These are phyloP conservation scores for Phycodurus eques DNA, from an alignment of 2,113 vertebrate species.

Conservation along the genomic window DNA sequence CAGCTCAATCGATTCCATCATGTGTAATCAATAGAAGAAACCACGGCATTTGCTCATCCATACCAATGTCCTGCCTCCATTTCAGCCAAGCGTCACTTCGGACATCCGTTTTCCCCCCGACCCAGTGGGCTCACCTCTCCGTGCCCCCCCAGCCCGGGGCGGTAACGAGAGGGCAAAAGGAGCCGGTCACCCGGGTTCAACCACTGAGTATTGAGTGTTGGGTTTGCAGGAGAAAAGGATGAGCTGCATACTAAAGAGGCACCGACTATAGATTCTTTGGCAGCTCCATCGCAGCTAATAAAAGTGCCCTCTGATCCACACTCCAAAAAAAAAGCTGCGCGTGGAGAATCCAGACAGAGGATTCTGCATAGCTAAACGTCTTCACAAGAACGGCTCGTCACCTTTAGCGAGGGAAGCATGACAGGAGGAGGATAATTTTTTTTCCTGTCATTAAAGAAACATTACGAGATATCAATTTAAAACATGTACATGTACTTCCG, in stretches of 20 bases:
- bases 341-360: slow-evolving; percentile 45
- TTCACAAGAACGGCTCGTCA: slow-evolving; percentile 61
- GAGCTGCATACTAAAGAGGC: slow-evolving; percentile 51
- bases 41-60: slow-evolving; percentile 28
- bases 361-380: slow-evolving; percentile 59
- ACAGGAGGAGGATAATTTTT: slow-evolving; percentile 28
- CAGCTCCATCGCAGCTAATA: slow-evolving; percentile 67
- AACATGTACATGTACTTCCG: not conserved
- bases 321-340: slow-evolving; percentile 53
- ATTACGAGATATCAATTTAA: slow-evolving; percentile 14
- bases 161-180: slow-evolving; percentile 57
- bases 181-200: slow-evolving; percentile 47
- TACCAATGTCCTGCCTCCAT: slow-evolving; percentile 32
- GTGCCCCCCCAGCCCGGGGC: slow-evolving; percentile 25
- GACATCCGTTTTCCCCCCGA: slow-evolving; percentile 14
- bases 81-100: slow-evolving; percentile 9
- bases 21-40: slow-evolving; percentile 51
- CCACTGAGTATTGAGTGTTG: slow-evolving; percentile 19
- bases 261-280: slow-evolving; percentile 56
- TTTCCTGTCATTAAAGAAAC: slow-evolving; percentile 6
- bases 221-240: slow-evolving; percentile 29
- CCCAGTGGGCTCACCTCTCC: slow-evolving; percentile 38
- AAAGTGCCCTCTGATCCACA: slow-evolving; percentile 63
- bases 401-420: slow-evolving; percentile 29
- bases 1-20: slow-evolving; percentile 43